Percentiles rank a stretch among this genome's conserved stretches.
phyloP scores from a whole-genome alignment of 2,888 invertebrate species.

The Ectobius pallidus region DNA sequence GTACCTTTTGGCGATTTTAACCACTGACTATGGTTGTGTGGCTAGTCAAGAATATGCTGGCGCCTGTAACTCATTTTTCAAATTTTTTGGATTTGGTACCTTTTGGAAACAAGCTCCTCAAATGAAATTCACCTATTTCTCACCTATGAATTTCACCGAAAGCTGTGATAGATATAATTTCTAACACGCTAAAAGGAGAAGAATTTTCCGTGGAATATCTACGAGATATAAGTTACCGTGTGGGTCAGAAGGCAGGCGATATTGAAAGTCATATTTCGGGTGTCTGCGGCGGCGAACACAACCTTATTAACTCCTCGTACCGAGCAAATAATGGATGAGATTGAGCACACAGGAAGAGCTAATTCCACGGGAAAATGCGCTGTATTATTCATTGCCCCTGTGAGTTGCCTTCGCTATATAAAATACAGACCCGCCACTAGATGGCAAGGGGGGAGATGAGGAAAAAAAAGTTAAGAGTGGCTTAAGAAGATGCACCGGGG shows the following conservation, averaged over 20 bases:
- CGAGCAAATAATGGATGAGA: constrained; percentile 40
- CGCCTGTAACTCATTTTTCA: no score
- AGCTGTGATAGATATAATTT: no score
- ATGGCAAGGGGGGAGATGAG: background rate
- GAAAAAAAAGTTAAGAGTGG: constrained; percentile 23
- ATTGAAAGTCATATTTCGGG: constrained; percentile 1
- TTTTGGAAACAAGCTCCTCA: no score
- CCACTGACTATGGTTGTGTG: no score
- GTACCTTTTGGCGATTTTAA: no score
- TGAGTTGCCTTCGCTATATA: constrained; percentile 11
- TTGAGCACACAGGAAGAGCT: constrained; percentile 13
- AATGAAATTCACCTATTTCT: no score
- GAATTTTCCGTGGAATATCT: no score
- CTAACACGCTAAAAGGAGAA: no score
- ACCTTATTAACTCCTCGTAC: constrained; percentile 33
- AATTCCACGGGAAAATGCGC: constrained; percentile 32
- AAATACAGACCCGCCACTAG: constrained; percentile 5
- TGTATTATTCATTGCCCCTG: constrained; percentile 39
- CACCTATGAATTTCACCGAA: no score
- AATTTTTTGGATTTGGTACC: no score
- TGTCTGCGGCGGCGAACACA: background rate
- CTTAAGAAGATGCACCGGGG: background rate
- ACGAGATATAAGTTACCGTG: no score
- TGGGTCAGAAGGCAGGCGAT: background rate
- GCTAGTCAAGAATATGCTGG: no score